Evolutionary conservation across 2,113 vertebrate genomes (phyloP).

Genomic region (Dunckerocampus dactyliophorus): DNA sequence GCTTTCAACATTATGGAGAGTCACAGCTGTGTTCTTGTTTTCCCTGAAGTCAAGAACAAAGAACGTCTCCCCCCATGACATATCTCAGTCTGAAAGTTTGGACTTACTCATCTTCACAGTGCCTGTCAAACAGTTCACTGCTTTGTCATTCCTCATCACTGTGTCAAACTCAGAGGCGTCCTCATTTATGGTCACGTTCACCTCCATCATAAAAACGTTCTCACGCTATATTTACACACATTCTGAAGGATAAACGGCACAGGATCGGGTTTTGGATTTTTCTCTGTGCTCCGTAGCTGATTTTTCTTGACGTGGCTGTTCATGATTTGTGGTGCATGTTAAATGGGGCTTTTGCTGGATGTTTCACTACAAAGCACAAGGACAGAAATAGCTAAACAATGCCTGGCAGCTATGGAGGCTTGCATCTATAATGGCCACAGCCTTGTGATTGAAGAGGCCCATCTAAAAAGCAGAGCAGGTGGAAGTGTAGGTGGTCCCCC

Average conservation of each 20-base stretch:
- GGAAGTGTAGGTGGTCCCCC: conserved; percentile 72
- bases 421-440: conserved; percentile 65
- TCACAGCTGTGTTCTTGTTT: conserved; percentile 25
- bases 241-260: not conserved
- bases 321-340: conserved; percentile 38
- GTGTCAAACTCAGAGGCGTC: conserved; percentile 41
- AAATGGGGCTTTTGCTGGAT: conserved; percentile 50
- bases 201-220: conserved; percentile 19
- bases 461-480: conserved; percentile 66
- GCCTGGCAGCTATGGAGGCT: conserved; percentile 52
- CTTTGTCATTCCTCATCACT: conserved; percentile 55
- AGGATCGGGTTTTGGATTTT: not conserved
- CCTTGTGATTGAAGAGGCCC: conserved; percentile 66
- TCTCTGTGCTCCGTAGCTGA: not conserved
- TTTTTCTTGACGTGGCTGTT: conserved; percentile 39
- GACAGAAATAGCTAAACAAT: conserved; percentile 72
- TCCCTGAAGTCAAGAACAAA: conserved; percentile 47
- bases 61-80: conserved; percentile 32
- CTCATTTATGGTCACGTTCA: conserved; percentile 37
- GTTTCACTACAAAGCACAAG: conserved; percentile 45
- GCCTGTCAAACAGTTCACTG: conserved; percentile 63
- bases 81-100: conserved; percentile 61
- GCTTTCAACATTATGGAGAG: not conserved
- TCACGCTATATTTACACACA: not conserved
- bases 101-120: conserved; percentile 68